Base-by-base conservation (phyloP, 1,140 invertebrate genomes). In the Meloidogyne floridensis region DNA sequence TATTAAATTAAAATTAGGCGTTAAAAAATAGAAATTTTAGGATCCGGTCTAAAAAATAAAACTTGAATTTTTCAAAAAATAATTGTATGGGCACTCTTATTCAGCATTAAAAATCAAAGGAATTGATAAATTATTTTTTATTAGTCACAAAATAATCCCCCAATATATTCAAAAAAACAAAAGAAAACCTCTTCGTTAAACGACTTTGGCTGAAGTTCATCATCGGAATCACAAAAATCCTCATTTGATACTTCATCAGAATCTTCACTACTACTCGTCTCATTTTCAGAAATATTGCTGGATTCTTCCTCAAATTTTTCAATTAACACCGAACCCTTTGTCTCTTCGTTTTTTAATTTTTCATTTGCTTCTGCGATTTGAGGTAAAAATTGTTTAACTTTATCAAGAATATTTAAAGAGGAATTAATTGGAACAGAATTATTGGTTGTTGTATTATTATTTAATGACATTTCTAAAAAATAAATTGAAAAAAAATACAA, bases 321-420 rank as follows among this genome's bases (percentile, higher is more conserved):
- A 6, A 65, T 65, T 18, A 65, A 5, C 4, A 65, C 15, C 5
- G n/a, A 65, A 65, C 7, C 15, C 1, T 65, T n/a, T 4, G 0
- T 13, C 8, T 54, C 5, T 5, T n/a, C 59, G 2, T n/a, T 6
- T 65, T 65, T 65, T 15, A 59, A 59, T 59, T 65, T 18, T 65
- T n/a, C 59, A 65, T 65, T 65, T n/a, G 59, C 59, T 65, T n/a
- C 59, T n/a, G 59, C 59, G n/a, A 65, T 65, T 18, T 65, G 15
- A 65, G 59, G 59, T 18, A 65, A 65, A 65, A 65, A 65, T 65
- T n/a, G 59, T 65, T 65, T 65, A 65, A 65, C 59, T 65, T 11
- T n/a, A 65, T 65, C n/a, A 65, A 65, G 15, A 65, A 65, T 15
- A 65, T 5, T n/a, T 65, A 7, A 15, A 65, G 59, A n/a, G 6